Conservation (phyloP, 1,140 invertebrate species). For the Cotesia chilonis region DNA sequence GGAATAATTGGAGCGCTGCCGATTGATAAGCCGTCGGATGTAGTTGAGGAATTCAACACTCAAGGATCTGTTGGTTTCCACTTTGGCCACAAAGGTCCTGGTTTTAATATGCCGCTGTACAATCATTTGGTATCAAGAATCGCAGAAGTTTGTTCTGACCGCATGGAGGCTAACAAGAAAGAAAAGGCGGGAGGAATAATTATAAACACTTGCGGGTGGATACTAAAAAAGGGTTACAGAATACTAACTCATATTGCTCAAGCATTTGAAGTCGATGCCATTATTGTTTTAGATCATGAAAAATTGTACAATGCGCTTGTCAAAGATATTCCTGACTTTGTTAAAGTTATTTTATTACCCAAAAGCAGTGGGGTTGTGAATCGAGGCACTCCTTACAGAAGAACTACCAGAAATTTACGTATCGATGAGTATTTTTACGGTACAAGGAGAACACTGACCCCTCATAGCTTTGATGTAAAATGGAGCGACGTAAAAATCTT, state of each 20-base stretch:
- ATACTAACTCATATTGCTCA: constrained; percentile 85
- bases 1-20: constrained; percentile 90
- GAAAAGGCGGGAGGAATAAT: constrained; percentile 91
- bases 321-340: constrained; percentile 91
- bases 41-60: constrained; percentile 93
- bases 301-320: constrained; percentile 93
- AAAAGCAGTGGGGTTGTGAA: constrained; percentile 98
- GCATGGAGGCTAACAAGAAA: constrained; percentile 87
- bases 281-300: constrained; percentile 97
- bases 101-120: constrained; percentile 84
- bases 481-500: constrained; percentile 89
- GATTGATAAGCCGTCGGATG: constrained; percentile 88
- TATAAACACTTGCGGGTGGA: constrained; percentile 98
- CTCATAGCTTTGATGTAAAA: constrained; percentile 90
- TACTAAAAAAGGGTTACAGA: constrained; percentile 89
- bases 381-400: constrained; percentile 75
- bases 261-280: constrained; percentile 94
- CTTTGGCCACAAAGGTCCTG: constrained; percentile 87
- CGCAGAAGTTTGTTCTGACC: constrained; percentile 85
- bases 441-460: constrained; percentile 82
- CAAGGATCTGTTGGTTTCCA: constrained; percentile 93
- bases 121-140: constrained; percentile 85
- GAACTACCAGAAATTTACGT: constrained; percentile 80
- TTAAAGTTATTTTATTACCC: constrained; percentile 91
- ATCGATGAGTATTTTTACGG: constrained; percentile 98